phyloP scores from a whole-genome alignment of 2,888 invertebrate species.

The Glaucopsyche alexis region DNA sequence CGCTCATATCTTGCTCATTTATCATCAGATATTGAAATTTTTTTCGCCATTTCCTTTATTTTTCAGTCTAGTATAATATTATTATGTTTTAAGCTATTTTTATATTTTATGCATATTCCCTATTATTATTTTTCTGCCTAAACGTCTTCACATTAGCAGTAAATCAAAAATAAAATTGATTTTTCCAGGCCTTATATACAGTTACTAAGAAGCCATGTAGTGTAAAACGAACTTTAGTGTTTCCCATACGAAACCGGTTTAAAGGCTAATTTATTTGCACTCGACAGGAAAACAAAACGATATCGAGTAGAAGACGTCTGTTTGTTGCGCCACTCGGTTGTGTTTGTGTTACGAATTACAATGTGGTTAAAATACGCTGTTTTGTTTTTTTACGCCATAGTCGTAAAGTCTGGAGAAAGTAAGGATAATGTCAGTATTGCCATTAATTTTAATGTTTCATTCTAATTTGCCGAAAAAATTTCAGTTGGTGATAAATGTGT shows the following conservation, averaged over 20 bases:
- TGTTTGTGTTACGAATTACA: constrained; percentile 12
- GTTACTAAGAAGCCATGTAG: too few species aligned
- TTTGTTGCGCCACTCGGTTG: background rate
- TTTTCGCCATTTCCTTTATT: too few species aligned
- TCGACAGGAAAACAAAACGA: background rate
- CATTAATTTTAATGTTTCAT: background rate
- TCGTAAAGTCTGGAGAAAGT: background rate
- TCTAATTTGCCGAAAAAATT: constrained; percentile 35
- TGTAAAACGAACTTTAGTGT: too few species aligned
- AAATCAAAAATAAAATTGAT: too few species aligned
- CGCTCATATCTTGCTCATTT: too few species aligned
- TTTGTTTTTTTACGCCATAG: background rate
- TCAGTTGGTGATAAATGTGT: constrained; percentile 61
- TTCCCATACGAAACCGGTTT: constrained; percentile 8
- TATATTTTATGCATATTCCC: too few species aligned
- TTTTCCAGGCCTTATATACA: too few species aligned
- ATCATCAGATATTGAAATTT: too few species aligned
- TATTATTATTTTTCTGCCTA: too few species aligned
- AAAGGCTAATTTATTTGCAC: background rate
- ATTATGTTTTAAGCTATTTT: too few species aligned
- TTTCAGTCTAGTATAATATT: too few species aligned
- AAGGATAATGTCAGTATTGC: background rate
- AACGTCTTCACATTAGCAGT: too few species aligned
- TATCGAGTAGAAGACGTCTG: background rate
- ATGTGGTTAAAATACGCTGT: constrained; percentile 16